phyloP scores from a whole-genome alignment of 2,888 invertebrate species.

The Zele albiditarsus region DNA sequence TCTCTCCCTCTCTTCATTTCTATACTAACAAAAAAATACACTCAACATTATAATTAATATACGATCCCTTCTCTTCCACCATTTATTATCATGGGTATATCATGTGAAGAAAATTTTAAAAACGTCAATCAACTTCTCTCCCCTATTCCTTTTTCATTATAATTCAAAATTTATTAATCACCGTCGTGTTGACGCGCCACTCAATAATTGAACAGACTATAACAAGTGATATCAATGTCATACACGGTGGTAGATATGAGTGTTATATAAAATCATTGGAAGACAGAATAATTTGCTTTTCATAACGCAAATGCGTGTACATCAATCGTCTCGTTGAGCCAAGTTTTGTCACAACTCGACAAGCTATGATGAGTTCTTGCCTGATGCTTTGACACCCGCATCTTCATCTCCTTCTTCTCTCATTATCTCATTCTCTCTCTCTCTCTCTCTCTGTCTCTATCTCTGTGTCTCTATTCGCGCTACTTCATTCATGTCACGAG shows the following conservation, averaged over 20 bases:
- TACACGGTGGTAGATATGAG: background rate
- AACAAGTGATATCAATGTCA: background rate
- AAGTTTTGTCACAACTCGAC: background rate
- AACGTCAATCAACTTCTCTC: background rate
- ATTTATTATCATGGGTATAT: too few relatives aligned
- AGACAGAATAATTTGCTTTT: slow-evolving; percentile 21
- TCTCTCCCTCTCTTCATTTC: too few relatives aligned
- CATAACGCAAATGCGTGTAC: background rate
- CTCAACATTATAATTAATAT: too few relatives aligned
- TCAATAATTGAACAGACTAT: background rate
- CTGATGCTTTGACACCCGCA: slow-evolving; percentile 47
- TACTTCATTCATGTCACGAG: slow-evolving; percentile 48
- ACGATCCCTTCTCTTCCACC: too few relatives aligned
- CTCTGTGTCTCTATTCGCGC: slow-evolving; percentile 38
- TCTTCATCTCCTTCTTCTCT: slow-evolving; percentile 14
- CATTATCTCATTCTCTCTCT: too few relatives aligned
- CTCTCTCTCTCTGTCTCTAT: background rate
- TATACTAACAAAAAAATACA: too few relatives aligned
- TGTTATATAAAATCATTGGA: slow-evolving; percentile 5
- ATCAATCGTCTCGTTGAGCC: background rate
- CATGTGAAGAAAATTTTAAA: background rate
- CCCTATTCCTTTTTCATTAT: background rate
- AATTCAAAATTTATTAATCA: background rate
- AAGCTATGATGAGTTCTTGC: slow-evolving; percentile 45
- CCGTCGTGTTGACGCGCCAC: background rate